Evolutionary conservation across 2,113 vertebrate species (phyloP), one percentile per base, ranked within the genome.

Genomic region (Poeciliopsis turrubarensis): DNA sequence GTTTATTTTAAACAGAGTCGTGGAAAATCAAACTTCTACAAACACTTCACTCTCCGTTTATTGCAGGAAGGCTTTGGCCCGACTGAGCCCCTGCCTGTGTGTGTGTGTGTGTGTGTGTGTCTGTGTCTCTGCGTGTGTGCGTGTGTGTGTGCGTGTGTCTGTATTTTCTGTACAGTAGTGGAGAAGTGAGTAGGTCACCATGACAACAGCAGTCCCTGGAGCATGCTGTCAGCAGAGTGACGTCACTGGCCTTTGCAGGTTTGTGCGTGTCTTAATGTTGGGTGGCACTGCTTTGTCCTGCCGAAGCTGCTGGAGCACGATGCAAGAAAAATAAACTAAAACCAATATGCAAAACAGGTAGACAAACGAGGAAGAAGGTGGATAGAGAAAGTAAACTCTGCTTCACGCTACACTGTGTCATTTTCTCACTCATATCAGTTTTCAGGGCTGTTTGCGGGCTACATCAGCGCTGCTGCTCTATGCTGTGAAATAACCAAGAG

Each of bases 201-300:
- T 94, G 87, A 89, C 92, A 91, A 94, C 92, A 75, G 72, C 72
- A 78, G 68, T 91, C 90, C 85, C 86, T 63, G 72, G 84, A 82
- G 90, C 88, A 79, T 88, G 78, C 77, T 82, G 80, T 70, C 86
- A 80, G 84, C 75, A 70, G 41, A 70, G 86, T 81, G 82, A 92
- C 75, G 47, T 91, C 87, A 86, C 75, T 29, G 65, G 54, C 71
- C 66, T 78, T 44, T 73, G 70, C 29, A 2, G 60, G 71, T 61
- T 47, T 5, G 25, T 76, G 78, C 65, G 74, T 70, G 62, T 57
- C 39, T 77, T 70, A 47, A 54, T 70, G 65, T 37, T 17, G 14
- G 77, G 70, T 19, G 34, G 32, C 32, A 25, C 19, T 61, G 51
- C 64, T 19, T 34, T 54, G 68, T 75, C 70, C 37, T 73, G 70